A percentile compares a stretch with the other conserved stretches of the same genome.
phyloP scores from a whole-genome alignment of 1,140 invertebrate species.

The Philaenus spumarius region DNA sequence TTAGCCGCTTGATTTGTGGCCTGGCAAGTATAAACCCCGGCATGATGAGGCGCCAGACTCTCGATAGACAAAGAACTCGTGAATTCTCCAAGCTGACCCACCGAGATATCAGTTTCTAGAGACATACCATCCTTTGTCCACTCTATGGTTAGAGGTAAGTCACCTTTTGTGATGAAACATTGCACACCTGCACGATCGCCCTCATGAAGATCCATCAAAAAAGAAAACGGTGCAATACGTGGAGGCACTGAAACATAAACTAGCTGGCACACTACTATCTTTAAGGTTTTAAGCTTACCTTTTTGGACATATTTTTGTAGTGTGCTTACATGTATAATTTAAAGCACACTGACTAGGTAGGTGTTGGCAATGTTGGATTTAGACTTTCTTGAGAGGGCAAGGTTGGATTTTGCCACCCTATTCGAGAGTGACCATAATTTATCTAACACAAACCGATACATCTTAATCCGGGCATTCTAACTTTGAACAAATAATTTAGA shows the following conservation, averaged over 20 bases:
- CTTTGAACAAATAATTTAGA: too few species aligned
- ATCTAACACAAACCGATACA: too few species aligned
- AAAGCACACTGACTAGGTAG: too few species aligned
- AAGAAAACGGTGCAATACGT: conserved; percentile 55
- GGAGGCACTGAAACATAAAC: conserved; percentile 51
- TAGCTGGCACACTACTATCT: background rate
- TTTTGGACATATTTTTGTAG: too few species aligned
- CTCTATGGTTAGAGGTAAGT: conserved; percentile 57
- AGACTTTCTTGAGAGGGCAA: too few species aligned
- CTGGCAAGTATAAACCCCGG: conserved; percentile 41
- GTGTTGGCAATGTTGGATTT: too few species aligned
- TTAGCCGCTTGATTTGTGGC: conserved; percentile 49
- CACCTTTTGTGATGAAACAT: conserved; percentile 57
- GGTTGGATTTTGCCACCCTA: too few species aligned
- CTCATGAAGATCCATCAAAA: conserved; percentile 51
- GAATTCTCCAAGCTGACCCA: conserved; percentile 56
- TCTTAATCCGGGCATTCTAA: too few species aligned
- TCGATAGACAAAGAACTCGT: conserved; percentile 55
- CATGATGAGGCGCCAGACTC: conserved; percentile 65
- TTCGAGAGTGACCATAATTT: too few species aligned
- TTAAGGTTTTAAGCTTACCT: background rate
- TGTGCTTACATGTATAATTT: too few species aligned
- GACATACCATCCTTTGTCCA: conserved; percentile 61
- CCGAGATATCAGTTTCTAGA: conserved; percentile 42
- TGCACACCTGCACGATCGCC: conserved; percentile 58